phyloP scores from a whole-genome alignment of 2,113 vertebrate species.

The Eptesicus fuscus region DNA sequence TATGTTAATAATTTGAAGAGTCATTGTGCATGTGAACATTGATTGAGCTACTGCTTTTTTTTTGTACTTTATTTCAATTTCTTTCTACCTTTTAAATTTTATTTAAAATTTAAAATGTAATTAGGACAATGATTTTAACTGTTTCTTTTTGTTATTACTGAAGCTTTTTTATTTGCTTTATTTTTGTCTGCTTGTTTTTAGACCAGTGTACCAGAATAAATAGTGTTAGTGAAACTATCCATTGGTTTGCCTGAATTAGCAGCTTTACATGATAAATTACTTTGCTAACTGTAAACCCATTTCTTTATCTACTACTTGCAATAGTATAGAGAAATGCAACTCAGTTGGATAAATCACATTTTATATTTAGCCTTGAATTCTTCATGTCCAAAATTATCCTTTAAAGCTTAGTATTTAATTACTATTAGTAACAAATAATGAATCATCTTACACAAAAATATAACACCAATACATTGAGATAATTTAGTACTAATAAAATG shows the following conservation, averaged over 20 bases:
- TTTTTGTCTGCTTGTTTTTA: not conserved
- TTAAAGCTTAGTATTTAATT: not conserved
- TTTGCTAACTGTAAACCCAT: not conserved
- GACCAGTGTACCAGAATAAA: too few species aligned
- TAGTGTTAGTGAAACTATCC: not conserved
- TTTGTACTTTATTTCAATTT: not conserved
- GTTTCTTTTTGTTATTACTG: not conserved
- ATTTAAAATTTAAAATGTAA: conserved; percentile 28
- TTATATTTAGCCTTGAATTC: not conserved
- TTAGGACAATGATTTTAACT: not conserved
- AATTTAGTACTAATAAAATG: not conserved
- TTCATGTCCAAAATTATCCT: not conserved
- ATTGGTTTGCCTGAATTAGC: not conserved
- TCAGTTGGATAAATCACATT: not conserved
- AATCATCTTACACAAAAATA: not conserved
- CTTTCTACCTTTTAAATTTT: not conserved
- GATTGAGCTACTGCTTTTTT: not conserved
- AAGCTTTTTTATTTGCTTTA: not conserved
- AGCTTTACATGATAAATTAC: not conserved
- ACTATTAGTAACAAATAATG: not conserved
- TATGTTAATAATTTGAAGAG: not conserved
- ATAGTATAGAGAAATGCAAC: not conserved
- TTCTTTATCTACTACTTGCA: not conserved
- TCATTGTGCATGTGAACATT: not conserved
- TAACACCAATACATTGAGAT: not conserved